Conservation (phyloP, 2,113 vertebrate genomes). For the Macaca mulatta region DNA sequence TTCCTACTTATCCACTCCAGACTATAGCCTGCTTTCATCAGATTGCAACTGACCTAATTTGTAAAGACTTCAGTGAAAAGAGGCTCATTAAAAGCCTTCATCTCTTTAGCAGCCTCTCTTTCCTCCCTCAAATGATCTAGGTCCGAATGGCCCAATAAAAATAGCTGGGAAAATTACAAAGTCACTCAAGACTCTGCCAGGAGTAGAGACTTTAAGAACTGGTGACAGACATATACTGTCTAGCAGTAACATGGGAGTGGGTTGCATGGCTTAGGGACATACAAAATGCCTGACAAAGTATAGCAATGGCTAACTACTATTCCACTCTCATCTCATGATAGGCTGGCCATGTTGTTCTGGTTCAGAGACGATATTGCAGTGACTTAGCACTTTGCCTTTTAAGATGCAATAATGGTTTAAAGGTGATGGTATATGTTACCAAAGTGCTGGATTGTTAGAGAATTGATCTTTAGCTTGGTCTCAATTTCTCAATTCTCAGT, state of each 20-base stretch:
- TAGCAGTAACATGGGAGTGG: not conserved
- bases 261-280: not conserved
- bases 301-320: not conserved
- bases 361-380: not conserved
- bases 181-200: not conserved
- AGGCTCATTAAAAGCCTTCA: constrained; percentile 67
- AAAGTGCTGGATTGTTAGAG: not conserved
- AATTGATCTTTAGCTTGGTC: not conserved
- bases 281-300: not conserved
- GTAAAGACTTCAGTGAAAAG: constrained; percentile 49
- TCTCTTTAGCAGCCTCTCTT: constrained; percentile 51
- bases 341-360: not conserved
- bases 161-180: constrained; percentile 13
- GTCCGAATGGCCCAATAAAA: constrained; percentile 31
- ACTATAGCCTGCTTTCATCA: constrained; percentile 53
- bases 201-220: not conserved
- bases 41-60: constrained; percentile 71
- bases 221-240: not conserved
- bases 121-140: constrained; percentile 51
- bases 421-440: not conserved
- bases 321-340: not conserved
- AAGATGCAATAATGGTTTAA: not conserved
- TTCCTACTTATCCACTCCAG: constrained; percentile 55
- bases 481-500: not conserved
- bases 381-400: not conserved